Evolutionary conservation across 2,888 invertebrate genomes (phyloP).

Genomic region (Entomobrya multifasciata): DNA sequence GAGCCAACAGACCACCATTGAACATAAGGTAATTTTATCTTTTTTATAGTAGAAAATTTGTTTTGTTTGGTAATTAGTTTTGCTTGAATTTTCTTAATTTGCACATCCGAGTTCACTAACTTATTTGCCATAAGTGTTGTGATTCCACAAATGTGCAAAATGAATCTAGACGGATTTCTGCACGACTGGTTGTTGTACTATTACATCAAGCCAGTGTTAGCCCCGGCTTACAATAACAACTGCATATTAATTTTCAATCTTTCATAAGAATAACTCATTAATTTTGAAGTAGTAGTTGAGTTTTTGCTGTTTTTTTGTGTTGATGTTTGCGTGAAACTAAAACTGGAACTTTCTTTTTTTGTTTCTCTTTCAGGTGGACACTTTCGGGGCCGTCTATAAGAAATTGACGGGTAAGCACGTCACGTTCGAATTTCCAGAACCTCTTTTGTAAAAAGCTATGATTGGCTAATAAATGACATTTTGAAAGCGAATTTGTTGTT

Average conservation of each 20-base stretch:
- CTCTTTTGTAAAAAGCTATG: conserved; percentile 91
- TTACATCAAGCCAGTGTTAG: conserved; percentile 67
- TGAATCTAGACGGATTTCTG: conserved; percentile 57
- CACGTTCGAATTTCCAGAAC: conserved; percentile 99
- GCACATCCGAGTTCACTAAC: conserved; percentile 76
- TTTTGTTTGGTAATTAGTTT: background rate
- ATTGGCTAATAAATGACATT: conserved; percentile 65
- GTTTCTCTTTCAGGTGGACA: conserved; percentile 91
- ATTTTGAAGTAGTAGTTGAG: no score
- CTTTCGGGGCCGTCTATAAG: conserved; percentile 99
- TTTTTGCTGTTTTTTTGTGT: background rate
- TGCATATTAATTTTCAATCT: no score
- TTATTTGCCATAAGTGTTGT: conserved; percentile 60
- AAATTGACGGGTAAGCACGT: conserved; percentile 99
- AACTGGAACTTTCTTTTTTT: conserved; percentile 44
- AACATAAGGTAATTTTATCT: conserved; percentile 95
- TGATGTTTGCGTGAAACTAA: background rate
- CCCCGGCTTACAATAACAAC: conserved; percentile 71
- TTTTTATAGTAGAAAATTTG: background rate
- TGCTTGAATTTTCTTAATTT: background rate
- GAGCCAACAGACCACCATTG: conserved; percentile 99
- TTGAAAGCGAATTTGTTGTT: conserved; percentile 47
- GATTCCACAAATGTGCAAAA: conserved; percentile 75
- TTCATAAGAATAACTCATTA: no score
- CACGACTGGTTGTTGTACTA: conserved; percentile 70